Evolutionary conservation across 2,113 vertebrate genomes (phyloP).

Genomic region (Corythornis madagascariensis): DNA sequence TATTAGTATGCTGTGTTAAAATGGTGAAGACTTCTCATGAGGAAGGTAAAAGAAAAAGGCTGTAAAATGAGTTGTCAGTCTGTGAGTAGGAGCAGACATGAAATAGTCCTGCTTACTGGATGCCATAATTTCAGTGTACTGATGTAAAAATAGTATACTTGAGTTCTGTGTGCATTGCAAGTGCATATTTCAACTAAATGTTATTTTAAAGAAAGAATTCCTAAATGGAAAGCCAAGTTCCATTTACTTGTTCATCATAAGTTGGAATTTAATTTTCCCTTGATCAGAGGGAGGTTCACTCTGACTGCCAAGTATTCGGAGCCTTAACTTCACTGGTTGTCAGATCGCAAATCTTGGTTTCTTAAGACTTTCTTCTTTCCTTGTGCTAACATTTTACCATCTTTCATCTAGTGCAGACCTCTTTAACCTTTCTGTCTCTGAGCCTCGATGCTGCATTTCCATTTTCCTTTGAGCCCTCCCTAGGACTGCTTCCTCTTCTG

Average conservation of each 20-base stretch:
- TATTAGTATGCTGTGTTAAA: not conserved
- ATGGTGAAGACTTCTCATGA: not conserved
- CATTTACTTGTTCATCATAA: not conserved
- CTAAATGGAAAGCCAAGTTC: not conserved
- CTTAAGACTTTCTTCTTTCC: not conserved
- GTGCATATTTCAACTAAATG: not conserved
- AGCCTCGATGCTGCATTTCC: not conserved
- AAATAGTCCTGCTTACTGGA: not conserved
- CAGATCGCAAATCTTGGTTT: not conserved
- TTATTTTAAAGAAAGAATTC: not conserved
- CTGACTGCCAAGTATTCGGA: not conserved
- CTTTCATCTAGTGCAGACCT: not conserved
- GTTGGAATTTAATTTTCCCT: not conserved
- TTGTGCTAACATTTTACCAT: not conserved
- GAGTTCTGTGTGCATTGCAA: not conserved
- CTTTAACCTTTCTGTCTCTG: not conserved
- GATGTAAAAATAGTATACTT: not conserved
- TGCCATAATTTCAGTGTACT: not conserved
- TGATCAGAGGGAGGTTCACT: not conserved
- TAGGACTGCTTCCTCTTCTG: rapidly evolving
- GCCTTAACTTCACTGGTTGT: not conserved
- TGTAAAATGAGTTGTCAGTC: not conserved
- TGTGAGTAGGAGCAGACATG: not conserved
- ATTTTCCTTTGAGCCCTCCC: not conserved
- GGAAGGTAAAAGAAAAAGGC: not conserved